Conservation (phyloP, 2,888 invertebrate genomes). For the Drosophila buzzatii region DNA sequence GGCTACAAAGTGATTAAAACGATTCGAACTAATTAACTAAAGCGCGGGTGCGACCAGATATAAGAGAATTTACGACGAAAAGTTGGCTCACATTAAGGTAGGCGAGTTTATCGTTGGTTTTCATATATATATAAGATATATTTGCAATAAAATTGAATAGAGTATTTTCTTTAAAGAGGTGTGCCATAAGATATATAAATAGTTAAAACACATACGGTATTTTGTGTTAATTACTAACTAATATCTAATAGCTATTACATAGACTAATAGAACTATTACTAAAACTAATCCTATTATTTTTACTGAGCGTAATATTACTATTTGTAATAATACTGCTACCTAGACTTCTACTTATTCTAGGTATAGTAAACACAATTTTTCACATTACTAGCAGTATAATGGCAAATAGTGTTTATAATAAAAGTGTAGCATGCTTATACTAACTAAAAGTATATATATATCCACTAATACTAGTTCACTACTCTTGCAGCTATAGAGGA, state of each 20-base stretch:
- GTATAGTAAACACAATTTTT: neutral
- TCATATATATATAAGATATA: slow-evolving; percentile 1
- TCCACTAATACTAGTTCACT: too few relatives aligned
- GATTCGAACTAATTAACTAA: slow-evolving; percentile 5
- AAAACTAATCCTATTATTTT: neutral
- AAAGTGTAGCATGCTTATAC: neutral
- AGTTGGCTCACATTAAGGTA: neutral
- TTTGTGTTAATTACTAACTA: slow-evolving; percentile 1
- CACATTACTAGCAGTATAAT: neutral
- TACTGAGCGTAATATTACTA: neutral
- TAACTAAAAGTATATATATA: too few relatives aligned
- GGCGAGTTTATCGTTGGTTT: too few relatives aligned
- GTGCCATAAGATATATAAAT: neutral
- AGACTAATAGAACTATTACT: neutral
- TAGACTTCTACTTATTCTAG: neutral
- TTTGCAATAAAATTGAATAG: neutral
- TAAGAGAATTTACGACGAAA: neutral
- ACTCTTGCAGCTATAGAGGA: too few relatives aligned
- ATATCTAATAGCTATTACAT: neutral
- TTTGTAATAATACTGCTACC: neutral
- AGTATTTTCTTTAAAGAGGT: neutral
- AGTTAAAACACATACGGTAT: neutral
- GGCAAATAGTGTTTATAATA: neutral
- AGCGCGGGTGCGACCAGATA: slow-evolving; percentile 8
- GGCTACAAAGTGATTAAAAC: slow-evolving; percentile 4